Evolutionary conservation across 2,888 invertebrate species (phyloP).

Genomic region (Eristalinus sepulchralis): DNA sequence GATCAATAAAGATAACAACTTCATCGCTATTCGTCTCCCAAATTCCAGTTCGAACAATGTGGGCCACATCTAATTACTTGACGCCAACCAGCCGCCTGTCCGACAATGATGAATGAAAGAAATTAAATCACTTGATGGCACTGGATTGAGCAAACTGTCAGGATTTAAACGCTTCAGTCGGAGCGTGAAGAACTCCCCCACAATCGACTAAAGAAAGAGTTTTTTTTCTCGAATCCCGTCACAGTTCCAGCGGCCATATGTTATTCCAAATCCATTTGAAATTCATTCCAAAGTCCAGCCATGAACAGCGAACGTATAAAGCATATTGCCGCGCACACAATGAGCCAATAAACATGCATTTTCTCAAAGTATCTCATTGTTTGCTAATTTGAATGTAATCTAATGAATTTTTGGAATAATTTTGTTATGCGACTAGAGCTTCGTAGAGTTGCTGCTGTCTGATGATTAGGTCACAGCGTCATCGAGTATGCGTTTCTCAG

Average conservation of each 20-base stretch:
- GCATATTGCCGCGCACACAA: conserved; percentile 1
- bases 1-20: not conserved
- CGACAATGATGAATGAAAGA: not conserved
- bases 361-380: conserved; percentile 24
- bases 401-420: not conserved
- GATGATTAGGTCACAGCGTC: not conserved
- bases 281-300: conserved; percentile 18
- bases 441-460: not conserved
- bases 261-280: conserved; percentile 15
- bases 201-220: no score
- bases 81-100: not conserved
- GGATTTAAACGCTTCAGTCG: not conserved
- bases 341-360: not conserved
- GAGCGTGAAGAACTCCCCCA: no score
- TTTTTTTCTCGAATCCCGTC: not conserved
- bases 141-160: not conserved
- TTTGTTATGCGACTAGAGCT: not conserved
- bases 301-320: not conserved
- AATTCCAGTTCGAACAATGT: not conserved
- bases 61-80: not conserved
- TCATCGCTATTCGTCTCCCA: not conserved
- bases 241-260: not conserved
- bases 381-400: conserved; percentile 16
- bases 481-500: not conserved
- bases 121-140: not conserved